Evolutionary conservation across 1,140 invertebrate genomes (phyloP), one percentile per base, ranked within the genome.

Genomic region (Calycopis cecrops): DNA sequence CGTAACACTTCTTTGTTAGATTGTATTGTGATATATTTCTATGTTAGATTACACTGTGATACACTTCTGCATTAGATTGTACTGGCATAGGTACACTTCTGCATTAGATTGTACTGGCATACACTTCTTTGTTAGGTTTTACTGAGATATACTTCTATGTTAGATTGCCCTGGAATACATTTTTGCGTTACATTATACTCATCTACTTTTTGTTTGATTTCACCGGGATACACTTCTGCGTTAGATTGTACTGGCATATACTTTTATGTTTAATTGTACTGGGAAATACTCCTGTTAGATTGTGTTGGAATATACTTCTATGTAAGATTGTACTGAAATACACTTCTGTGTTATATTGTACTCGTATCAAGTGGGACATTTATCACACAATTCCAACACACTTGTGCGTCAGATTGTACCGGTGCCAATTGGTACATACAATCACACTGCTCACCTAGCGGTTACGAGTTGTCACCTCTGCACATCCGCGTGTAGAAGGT

Each of bases 181-280:
- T 28, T 28, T 6, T 38, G 9, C 4, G 11, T 11, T 12, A 4
- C 11, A 38, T 38, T 38, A 11, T 38, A 38, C 37, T n/a, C n/a
- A n/a, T n/a, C n/a, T n/a, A n/a, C n/a, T n/a, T n/a, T n/a, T n/a
- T n/a, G n/a, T n/a, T n/a, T n/a, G n/a, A n/a, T n/a, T n/a, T n/a
- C n/a, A n/a, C n/a, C n/a, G 11, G 6, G 21, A 28, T 28, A 28
- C 21, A 50, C 63, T 65, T 62, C 9, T 38, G 9, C 4, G 11
- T 11, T 12, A 4, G 10, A 38, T 38, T 38, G 37, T 38, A 38
- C 37, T n/a, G 11, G 11, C 4, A 12, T 37, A n/a, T n/a, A 28
- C 21, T 28, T 28, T 3, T 28, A 6, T 28, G 21, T 28, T 28
- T 3, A 6, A 28, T 2, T 3, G 21, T 28, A 28, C 21, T 28